Percentiles rank a stretch among this genome's conserved stretches.
Evolutionary conservation across 1,140 invertebrate species (phyloP).

Genomic region (Musca domestica): DNA sequence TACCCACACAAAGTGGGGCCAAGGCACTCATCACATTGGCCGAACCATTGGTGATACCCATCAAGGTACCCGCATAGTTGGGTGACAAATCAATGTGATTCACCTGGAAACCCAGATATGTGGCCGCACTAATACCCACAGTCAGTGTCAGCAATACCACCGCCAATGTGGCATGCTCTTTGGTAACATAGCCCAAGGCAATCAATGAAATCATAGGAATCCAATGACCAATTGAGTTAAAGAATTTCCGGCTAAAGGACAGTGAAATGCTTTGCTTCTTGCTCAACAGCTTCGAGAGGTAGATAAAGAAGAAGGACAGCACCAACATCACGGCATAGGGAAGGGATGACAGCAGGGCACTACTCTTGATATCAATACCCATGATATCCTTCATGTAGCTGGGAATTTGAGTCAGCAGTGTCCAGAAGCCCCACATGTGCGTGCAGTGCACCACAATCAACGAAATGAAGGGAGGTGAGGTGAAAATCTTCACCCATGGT

Average conservation of each 20-base stretch:
- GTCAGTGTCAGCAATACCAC: conserved; percentile 66
- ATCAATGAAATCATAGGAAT: conserved; percentile 64
- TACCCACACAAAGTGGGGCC: conserved; percentile 64
- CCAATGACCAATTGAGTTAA: conserved; percentile 65
- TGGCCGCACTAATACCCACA: conserved; percentile 75
- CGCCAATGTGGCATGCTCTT: conserved; percentile 56
- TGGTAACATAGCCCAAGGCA: conserved; percentile 62
- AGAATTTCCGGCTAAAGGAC: conserved; percentile 64
- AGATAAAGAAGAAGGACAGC: conserved; percentile 67
- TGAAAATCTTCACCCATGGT: conserved; percentile 77
- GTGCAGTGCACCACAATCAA: conserved; percentile 81
- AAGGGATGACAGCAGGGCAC: conserved; percentile 71
- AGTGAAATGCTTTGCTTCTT: conserved; percentile 59
- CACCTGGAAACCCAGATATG: conserved; percentile 69
- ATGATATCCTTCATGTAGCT: conserved; percentile 84
- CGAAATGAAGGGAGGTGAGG: conserved; percentile 78
- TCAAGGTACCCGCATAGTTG: conserved; percentile 72
- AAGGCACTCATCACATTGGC: conserved; percentile 74
- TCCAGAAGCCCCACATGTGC: conserved; percentile 95
- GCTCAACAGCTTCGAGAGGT: conserved; percentile 63
- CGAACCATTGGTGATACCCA: conserved; percentile 71
- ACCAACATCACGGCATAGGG: conserved; percentile 77
- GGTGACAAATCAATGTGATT: conserved; percentile 76
- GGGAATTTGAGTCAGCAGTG: conserved; percentile 86
- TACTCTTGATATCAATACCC: conserved; percentile 71